A percentile compares a stretch with the other conserved stretches of the same genome.
phyloP scores from a whole-genome alignment of 2,113 vertebrate genomes.

The Pollimyrus isidori region DNA sequence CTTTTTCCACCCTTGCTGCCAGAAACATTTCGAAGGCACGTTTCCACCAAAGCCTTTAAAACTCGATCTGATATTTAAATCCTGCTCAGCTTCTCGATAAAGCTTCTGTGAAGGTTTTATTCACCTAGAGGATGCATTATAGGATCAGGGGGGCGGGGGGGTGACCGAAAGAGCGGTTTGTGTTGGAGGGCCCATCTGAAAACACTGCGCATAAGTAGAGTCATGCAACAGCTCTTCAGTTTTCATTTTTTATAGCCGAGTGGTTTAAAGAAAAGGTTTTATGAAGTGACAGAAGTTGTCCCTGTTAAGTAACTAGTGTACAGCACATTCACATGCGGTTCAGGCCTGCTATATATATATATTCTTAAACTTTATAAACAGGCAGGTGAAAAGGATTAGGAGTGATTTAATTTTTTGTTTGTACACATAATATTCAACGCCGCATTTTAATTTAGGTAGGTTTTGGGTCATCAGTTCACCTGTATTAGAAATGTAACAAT shows the following conservation, averaged over 20 bases:
- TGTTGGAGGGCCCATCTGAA: slow-evolving; percentile 17
- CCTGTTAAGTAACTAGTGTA: neutral
- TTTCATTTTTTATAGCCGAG: neutral
- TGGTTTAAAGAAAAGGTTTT: neutral
- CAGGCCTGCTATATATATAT: neutral
- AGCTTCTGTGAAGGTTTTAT: neutral
- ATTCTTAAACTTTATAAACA: neutral
- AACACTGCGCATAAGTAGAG: neutral
- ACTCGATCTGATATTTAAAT: neutral
- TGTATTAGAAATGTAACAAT: neutral
- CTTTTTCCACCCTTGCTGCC: neutral
- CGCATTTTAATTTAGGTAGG: neutral
- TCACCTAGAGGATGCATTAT: slow-evolving; percentile 5
- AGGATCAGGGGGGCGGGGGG: neutral
- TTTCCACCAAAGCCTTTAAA: neutral
- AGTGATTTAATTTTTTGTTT: neutral
- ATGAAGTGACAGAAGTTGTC: neutral
- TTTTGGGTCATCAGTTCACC: neutral
- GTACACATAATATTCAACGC: neutral
- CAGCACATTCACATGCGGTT: neutral
- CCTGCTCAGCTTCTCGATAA: neutral
- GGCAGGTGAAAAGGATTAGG: neutral
- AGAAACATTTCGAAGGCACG: neutral
- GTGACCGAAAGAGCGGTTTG: slow-evolving; percentile 26
- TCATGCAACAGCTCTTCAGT: neutral